Evolutionary conservation across 1,140 invertebrate genomes (phyloP), one percentile per base, ranked within the genome.

Genomic region (Rhopalosiphum maidis): DNA sequence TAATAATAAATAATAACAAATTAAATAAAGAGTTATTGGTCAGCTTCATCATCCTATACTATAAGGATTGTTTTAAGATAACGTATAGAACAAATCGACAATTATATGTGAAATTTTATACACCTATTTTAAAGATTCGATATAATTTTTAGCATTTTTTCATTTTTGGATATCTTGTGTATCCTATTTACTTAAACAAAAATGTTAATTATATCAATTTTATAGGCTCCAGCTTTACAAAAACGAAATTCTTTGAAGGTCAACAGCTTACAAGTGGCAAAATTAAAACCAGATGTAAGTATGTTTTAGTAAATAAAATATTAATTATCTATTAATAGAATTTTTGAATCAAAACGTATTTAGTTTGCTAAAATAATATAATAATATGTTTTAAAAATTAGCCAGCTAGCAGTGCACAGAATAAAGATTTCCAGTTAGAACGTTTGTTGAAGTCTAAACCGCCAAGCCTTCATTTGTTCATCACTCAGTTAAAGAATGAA

Each of bases 341-440:
- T 77, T 77, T 77, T 77, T 18, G 11, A 77, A n/a, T 77, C 18
- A n/a, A n/a, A 77, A 77, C 60, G 1, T 77, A 21, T 77, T 77
- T n/a, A n/a, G 30, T 77, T n/a, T 18, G 15, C 9, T n/a, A 68
- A 68, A 30, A n/a, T 68, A 48, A 87, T 87, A 48, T 25, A 43
- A 86, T 43, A 18, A 86, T 43, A 46, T 86, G 9, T 2, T 43
- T 86, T 8, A n/a, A 89, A 90, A 90, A 60, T 41, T 85, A 93
- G 91, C 82, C 77, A 93, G 91, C 15, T 93, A 93, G 82, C 91
- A 55, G 48, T 86, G 35, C 30, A 54, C 48, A 51, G 11, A 85
- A n/a, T 30, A 85, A 86, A 43, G 91, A 93, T 85, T 93, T 93
- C n/a, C 91, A 93, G n/a, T 55, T 93, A 85, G 91, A 93, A 85